Percentiles rank a stretch among this genome's conserved stretches.
These are phyloP conservation scores for Camptogramma bilineatum DNA, from an alignment of 2,888 invertebrate species.

Conservation along the genomic window DNA sequence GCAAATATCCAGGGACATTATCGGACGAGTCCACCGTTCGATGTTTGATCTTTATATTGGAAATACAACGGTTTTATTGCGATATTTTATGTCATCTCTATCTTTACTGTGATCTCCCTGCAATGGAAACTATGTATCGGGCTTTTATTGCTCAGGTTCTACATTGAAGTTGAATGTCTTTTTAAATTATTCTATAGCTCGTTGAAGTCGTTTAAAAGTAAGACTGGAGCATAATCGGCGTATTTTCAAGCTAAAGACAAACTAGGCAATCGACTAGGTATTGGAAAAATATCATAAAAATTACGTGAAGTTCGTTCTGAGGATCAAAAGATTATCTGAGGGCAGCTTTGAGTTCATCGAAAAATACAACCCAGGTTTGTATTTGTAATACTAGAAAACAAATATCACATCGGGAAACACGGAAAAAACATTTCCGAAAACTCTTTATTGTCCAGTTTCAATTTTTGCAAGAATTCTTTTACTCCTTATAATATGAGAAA, in stretches of 20 bases:
- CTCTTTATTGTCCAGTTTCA: too few relatives aligned
- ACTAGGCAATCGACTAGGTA: too few relatives aligned
- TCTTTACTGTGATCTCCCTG: conserved; percentile 29
- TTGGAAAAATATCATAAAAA: too few relatives aligned
- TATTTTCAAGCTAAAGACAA: background rate
- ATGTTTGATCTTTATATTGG: conserved; percentile 35
- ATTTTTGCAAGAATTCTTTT: too few relatives aligned
- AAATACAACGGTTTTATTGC: conserved; percentile 34
- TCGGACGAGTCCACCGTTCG: conserved; percentile 33
- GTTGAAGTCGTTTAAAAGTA: background rate
- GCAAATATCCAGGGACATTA: conserved; percentile 40
- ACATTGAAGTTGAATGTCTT: conserved; percentile 14
- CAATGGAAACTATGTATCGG: conserved; percentile 13
- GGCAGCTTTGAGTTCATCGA: too few relatives aligned
- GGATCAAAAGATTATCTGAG: too few relatives aligned
- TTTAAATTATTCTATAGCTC: conserved; percentile 5
- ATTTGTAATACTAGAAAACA: too few relatives aligned
- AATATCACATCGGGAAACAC: too few relatives aligned
- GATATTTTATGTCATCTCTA: conserved; percentile 29
- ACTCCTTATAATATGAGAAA: too few relatives aligned
- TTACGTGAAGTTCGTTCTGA: too few relatives aligned
- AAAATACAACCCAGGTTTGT: too few relatives aligned
- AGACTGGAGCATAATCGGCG: background rate
- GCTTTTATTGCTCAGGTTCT: conserved; percentile 8
- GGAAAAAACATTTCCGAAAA: too few relatives aligned